A percentile compares a stretch with the other conserved stretches of the same genome.
Conservation (phyloP, 2,888 invertebrate species). For the Adineta ricciae region DNA sequence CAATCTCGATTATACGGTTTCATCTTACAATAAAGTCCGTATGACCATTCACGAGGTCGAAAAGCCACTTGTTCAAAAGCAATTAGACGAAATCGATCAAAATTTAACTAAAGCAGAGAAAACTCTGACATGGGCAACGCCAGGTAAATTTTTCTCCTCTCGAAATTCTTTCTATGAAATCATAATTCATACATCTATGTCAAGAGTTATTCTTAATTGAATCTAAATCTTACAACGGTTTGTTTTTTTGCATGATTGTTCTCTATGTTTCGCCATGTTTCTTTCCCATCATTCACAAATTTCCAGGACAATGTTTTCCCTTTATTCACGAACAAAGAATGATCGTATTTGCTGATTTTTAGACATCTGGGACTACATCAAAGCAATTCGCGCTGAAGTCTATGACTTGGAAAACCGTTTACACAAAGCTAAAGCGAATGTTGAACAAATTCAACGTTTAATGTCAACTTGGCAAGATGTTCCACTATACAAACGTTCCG, state of each 20-base stretch:
- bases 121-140: constrained; percentile 73
- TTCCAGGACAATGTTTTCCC: too few relatives aligned
- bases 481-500: constrained; percentile 76
- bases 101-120: constrained; percentile 68
- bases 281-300: neutral
- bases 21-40: constrained; percentile 72
- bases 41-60: constrained; percentile 73
- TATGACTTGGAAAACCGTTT: constrained; percentile 69
- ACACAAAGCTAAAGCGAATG: constrained; percentile 70
- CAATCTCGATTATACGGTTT: constrained; percentile 47
- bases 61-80: constrained; percentile 69
- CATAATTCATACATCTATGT: neutral
- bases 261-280: neutral
- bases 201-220: neutral
- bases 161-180: neutral
- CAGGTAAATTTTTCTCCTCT: constrained; percentile 56
- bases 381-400: constrained; percentile 70
- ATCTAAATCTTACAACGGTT: neutral
- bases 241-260: neutral
- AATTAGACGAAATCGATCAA: constrained; percentile 72
- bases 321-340: constrained; percentile 55
- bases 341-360: constrained; percentile 57
- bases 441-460: constrained; percentile 60
- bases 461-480: constrained; percentile 66
- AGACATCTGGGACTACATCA: constrained; percentile 48